These are phyloP conservation scores for Rhipidura dahli DNA, from an alignment of 2,113 vertebrate species.

Conservation along the genomic window DNA sequence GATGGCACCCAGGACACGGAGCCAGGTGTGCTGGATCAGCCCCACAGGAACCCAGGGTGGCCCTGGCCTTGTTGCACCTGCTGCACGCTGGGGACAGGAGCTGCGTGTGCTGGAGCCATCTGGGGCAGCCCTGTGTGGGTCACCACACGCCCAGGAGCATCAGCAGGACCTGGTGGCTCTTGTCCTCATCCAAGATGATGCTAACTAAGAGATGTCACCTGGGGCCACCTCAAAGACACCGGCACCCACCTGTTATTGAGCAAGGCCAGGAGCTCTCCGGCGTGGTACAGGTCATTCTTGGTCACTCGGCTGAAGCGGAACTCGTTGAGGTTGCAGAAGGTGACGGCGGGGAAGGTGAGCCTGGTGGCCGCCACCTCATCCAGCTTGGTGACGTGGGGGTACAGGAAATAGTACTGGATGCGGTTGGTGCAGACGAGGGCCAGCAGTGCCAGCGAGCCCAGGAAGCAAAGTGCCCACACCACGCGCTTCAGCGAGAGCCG, in stretches of 20 bases:
- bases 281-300: constrained; percentile 98
- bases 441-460: constrained; percentile 88
- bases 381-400: constrained; percentile 96
- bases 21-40: neutral
- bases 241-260: constrained; percentile 91
- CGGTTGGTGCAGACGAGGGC: constrained; percentile 91
- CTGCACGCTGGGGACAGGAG: rapidly evolving
- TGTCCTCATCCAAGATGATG: neutral
- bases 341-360: constrained; percentile 91
- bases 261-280: constrained; percentile 93
- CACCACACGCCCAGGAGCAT: neutral
- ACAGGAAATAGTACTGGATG: constrained; percentile 95
- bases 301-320: constrained; percentile 96
- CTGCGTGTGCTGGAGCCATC: rapidly evolving
- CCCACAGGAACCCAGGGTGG: neutral
- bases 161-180: neutral
- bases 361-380: constrained; percentile 88
- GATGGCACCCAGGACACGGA: neutral
- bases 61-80: neutral
- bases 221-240: rapidly evolving
- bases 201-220: neutral
- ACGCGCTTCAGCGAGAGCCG: constrained; percentile 89
- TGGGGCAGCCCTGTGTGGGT: rapidly evolving
- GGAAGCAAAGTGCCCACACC: constrained; percentile 93
- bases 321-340: constrained; percentile 99